Conservation (phyloP, 2,888 invertebrate genomes). For the Spialia ferax region DNA sequence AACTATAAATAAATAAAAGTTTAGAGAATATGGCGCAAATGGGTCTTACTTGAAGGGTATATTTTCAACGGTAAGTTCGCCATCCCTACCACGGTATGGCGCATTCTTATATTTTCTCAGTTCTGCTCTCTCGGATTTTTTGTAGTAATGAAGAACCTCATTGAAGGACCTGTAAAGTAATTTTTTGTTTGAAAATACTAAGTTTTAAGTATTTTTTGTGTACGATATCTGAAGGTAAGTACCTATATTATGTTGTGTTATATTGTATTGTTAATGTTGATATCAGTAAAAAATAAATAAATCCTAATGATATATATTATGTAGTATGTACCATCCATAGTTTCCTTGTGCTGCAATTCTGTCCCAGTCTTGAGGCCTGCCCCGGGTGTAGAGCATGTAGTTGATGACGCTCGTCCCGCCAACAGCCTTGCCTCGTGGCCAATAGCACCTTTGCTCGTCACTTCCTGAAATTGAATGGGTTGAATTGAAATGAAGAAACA, state of each 20-base stretch:
- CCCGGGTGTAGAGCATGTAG: conserved; percentile 94
- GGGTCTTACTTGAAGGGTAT: conserved; percentile 82
- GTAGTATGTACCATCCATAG: conserved; percentile 90
- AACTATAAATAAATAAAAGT: too few relatives aligned
- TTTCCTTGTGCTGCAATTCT: conserved; percentile 90
- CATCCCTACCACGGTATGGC: conserved; percentile 87
- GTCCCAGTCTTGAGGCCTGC: conserved; percentile 91
- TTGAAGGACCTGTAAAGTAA: conserved; percentile 87
- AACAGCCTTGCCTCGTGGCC: conserved; percentile 92
- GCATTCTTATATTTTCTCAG: conserved; percentile 79
- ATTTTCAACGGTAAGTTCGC: conserved; percentile 88
- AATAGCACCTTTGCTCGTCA: conserved; percentile 86
- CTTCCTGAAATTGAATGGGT: conserved; percentile 69
- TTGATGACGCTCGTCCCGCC: conserved; percentile 95
- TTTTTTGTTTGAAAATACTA: too few relatives aligned
- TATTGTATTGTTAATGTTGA: too few relatives aligned
- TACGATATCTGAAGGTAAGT: too few relatives aligned
- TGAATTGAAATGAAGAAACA: too few relatives aligned
- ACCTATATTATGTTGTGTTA: too few relatives aligned
- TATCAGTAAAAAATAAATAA: too few relatives aligned
- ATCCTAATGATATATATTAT: background rate
- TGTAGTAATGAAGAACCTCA: conserved; percentile 87
- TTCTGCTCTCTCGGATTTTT: conserved; percentile 87
- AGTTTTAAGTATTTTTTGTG: too few relatives aligned
- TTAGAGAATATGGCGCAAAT: background rate